phyloP scores from a whole-genome alignment of 64 coral and sea anemone species.

The Pachyseris speciosa region DNA sequence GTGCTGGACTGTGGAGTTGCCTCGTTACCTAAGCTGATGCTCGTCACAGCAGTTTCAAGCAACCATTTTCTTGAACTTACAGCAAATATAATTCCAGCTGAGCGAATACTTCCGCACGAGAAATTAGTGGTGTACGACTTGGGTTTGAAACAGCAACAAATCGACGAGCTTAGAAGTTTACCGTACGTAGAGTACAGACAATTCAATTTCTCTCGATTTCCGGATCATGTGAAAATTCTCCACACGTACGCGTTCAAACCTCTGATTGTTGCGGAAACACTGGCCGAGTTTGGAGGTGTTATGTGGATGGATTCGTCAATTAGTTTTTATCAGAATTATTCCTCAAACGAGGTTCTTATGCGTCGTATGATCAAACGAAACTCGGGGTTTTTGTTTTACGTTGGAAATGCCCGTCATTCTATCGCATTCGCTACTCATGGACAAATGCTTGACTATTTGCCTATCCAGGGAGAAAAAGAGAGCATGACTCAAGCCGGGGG shows the following conservation, averaged over 20 bases:
- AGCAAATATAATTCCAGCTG: neutral
- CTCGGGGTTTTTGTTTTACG: constrained; percentile 37
- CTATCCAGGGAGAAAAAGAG: constrained; percentile 39
- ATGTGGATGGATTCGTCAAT: neutral
- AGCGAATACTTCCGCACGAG: neutral
- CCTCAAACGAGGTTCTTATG: neutral
- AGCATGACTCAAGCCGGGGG: constrained; percentile 37
- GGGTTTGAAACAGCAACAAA: neutral
- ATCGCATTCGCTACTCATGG: constrained; percentile 19
- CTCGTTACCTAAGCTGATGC: neutral
- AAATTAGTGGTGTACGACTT: constrained; percentile 48
- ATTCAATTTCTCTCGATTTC: constrained; percentile 43
- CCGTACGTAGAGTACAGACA: constrained; percentile 31
- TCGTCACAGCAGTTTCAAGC: constrained; percentile 39
- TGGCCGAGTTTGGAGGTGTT: constrained; percentile 30
- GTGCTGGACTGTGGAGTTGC: neutral
- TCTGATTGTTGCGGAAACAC: constrained; percentile 16
- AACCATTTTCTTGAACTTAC: constrained; percentile 42
- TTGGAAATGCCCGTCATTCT: neutral
- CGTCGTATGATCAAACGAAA: constrained; percentile 6
- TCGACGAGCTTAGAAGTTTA: neutral
- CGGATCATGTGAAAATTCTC: constrained; percentile 4
- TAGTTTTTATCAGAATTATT: neutral
- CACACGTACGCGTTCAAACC: constrained; percentile 34
- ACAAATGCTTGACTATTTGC: constrained; percentile 54